Evolutionary conservation across 2,113 vertebrate species (phyloP).

Genomic region (Panthera leo): DNA sequence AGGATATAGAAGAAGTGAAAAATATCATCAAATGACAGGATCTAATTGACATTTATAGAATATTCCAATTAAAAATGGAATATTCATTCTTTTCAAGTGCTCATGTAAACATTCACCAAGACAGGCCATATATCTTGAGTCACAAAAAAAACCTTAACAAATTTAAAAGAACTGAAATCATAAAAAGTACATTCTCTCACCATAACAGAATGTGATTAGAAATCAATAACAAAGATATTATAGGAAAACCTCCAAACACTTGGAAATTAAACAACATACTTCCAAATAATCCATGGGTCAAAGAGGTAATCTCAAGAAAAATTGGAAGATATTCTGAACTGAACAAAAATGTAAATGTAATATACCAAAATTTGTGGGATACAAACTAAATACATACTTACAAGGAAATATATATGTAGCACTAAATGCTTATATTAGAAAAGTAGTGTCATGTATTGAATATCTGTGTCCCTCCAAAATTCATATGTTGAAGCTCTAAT

Average conservation of each 20-base stretch:
- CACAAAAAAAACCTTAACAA: conserved; percentile 7
- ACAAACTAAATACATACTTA: neutral
- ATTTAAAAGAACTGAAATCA: neutral
- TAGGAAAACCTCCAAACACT: neutral
- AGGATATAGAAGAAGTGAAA: neutral
- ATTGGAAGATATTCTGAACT: conserved; percentile 2
- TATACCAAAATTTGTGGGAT: neutral
- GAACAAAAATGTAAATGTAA: neutral
- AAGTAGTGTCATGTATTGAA: neutral
- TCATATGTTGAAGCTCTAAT: neutral
- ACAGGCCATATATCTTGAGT: neutral
- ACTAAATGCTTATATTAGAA: neutral
- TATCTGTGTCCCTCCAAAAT: neutral
- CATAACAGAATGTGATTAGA: conserved; percentile 1
- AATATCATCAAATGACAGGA: neutral
- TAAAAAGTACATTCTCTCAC: neutral
- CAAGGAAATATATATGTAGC: neutral
- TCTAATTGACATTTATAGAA: neutral
- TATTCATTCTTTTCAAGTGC: neutral
- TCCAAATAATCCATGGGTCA: neutral
- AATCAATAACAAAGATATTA: conserved; percentile 11
- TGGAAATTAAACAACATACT: neutral
- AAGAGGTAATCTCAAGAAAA: neutral
- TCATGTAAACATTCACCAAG: neutral
- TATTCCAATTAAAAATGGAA: conserved; percentile 17